These are phyloP conservation scores for Aurelia aurita DNA, from an alignment of 30 jellyfish, hydroid and myxozoan species.

Conservation along the genomic window DNA sequence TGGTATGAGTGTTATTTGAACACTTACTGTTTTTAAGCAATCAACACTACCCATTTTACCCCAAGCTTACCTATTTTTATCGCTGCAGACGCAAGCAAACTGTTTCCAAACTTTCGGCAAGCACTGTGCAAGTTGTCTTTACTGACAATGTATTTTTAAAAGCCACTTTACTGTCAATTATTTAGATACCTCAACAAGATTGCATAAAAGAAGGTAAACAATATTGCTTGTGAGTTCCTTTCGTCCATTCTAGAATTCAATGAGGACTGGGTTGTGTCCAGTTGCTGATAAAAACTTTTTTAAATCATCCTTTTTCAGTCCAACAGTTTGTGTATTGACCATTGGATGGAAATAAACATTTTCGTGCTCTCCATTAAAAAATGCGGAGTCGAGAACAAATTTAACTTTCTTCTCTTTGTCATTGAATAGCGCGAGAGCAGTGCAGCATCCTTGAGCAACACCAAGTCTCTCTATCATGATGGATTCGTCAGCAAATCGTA, in stretches of 20 bases:
- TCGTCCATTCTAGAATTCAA: slow-evolving; percentile 4
- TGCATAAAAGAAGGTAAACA: no score
- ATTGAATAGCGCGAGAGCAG: slow-evolving; percentile 86
- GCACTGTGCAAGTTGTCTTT: no score
- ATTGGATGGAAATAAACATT: slow-evolving; percentile 88
- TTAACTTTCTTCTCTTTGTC: slow-evolving; percentile 61
- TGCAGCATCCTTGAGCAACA: slow-evolving; percentile 94
- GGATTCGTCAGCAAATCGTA: slow-evolving; percentile 91
- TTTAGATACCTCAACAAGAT: no score
- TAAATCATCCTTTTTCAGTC: slow-evolving; percentile 74
- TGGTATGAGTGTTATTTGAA: no score
- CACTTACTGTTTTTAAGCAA: no score
- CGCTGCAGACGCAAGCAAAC: no score
- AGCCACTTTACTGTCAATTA: no score
- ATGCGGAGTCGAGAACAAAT: slow-evolving; percentile 77
- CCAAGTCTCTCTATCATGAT: slow-evolving; percentile 91
- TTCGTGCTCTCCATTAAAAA: slow-evolving; percentile 60
- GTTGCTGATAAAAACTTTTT: slow-evolving; percentile 74
- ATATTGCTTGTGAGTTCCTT: no score
- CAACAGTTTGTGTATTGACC: slow-evolving; percentile 91
- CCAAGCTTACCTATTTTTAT: no score
- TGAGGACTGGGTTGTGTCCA: slow-evolving; percentile 77
- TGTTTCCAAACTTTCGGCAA: no score
- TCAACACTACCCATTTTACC: no score
- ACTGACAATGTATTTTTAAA: no score